Percentiles rank a stretch among this genome's conserved stretches.
Conservation (phyloP, 1,140 invertebrate genomes). For the Apis dorsata region DNA sequence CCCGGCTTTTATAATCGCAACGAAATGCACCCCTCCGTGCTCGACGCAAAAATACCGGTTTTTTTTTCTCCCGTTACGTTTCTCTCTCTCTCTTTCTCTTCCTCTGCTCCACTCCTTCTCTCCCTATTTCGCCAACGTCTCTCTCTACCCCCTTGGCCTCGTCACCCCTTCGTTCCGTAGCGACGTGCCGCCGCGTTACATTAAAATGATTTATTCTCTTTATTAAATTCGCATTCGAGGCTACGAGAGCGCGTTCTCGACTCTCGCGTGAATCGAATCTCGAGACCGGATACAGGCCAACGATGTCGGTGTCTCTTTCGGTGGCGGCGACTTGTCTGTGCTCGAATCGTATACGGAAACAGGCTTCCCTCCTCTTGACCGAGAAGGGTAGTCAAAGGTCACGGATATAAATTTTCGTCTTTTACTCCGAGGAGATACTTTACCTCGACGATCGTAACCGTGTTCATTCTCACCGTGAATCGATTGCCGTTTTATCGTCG, state of each 20-base stretch:
- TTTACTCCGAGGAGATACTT: neutral
- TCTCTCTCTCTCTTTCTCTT: neutral
- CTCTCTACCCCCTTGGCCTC: slow-evolving; percentile 54
- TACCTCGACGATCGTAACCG: slow-evolving; percentile 5
- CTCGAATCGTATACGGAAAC: slow-evolving; percentile 7
- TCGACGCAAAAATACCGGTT: slow-evolving; percentile 73
- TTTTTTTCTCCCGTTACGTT: slow-evolving; percentile 40
- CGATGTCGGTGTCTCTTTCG: slow-evolving; percentile 27
- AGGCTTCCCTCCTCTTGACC: slow-evolving; percentile 8
- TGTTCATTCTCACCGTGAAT: neutral
- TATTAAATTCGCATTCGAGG: slow-evolving; percentile 71
- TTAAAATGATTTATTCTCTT: slow-evolving; percentile 72
- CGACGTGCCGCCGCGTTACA: slow-evolving; percentile 58
- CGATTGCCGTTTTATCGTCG: neutral
- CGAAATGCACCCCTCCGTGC: slow-evolving; percentile 72
- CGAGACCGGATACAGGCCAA: slow-evolving; percentile 53
- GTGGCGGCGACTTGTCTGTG: slow-evolving; percentile 40
- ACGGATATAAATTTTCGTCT: slow-evolving; percentile 19
- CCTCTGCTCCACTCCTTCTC: slow-evolving; percentile 7
- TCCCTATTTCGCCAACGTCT: neutral
- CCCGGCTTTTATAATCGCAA: slow-evolving; percentile 74
- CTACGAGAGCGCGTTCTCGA: slow-evolving; percentile 54
- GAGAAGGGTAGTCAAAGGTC: slow-evolving; percentile 43
- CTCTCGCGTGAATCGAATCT: slow-evolving; percentile 41
- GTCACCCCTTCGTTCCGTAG: slow-evolving; percentile 54